These are phyloP conservation scores for Lophura nycthemera DNA, from an alignment of 2,113 vertebrate species.

Conservation along the genomic window DNA sequence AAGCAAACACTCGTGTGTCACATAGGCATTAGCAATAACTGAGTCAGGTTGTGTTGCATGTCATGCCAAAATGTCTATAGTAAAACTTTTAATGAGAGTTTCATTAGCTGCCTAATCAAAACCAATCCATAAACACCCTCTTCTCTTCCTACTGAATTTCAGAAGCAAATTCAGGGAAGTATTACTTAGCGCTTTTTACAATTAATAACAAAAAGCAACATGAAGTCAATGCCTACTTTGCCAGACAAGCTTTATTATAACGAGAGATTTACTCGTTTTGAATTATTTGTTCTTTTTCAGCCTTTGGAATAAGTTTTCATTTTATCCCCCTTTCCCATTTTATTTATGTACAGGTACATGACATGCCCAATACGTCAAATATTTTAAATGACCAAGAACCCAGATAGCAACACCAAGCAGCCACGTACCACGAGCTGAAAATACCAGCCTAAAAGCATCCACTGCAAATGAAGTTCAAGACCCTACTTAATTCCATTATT, in stretches of 20 bases:
- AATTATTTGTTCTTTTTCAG: neutral
- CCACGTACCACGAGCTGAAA: neutral
- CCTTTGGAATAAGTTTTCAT: neutral
- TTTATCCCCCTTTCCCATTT: neutral
- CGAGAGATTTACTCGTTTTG: neutral
- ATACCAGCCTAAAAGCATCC: neutral
- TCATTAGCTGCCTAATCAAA: neutral
- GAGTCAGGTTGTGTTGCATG: neutral
- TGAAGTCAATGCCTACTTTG: neutral
- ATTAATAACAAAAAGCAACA: neutral
- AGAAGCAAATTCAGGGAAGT: neutral
- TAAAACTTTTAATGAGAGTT: neutral
- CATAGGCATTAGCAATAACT: neutral
- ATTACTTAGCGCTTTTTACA: neutral
- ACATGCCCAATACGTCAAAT: neutral
- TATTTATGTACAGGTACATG: neutral
- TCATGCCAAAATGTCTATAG: neutral
- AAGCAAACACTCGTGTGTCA: neutral
- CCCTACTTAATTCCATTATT: neutral
- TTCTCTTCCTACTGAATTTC: neutral
- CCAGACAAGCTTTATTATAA: neutral
- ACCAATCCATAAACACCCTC: neutral
- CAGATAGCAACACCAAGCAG: neutral
- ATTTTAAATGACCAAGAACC: neutral
- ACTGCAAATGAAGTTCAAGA: neutral